Evolutionary conservation across 2,888 invertebrate genomes (phyloP).

Genomic region (Chloroclysta siterata): DNA sequence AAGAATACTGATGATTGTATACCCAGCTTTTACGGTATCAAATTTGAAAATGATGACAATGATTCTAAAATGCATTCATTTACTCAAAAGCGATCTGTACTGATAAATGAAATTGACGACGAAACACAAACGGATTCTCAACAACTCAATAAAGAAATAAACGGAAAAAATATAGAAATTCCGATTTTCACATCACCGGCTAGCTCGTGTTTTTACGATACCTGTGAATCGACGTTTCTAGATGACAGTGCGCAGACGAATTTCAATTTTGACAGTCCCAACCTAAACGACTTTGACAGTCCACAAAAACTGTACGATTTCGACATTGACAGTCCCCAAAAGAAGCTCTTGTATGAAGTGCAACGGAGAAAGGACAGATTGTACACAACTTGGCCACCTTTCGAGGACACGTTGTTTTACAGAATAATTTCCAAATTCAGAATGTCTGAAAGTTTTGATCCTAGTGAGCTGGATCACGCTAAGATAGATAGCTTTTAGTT

Average conservation of each 20-base stretch:
- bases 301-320: conserved; percentile 15
- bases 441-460: conserved; percentile 78
- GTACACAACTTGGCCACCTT: conserved; percentile 75
- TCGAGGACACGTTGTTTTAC: conserved; percentile 72
- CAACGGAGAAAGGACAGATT: conserved; percentile 46
- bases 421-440: conserved; percentile 72
- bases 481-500: conserved; percentile 45
- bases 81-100: conserved; percentile 21
- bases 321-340: conserved; percentile 40
- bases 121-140: conserved; percentile 4
- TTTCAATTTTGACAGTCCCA: background rate
- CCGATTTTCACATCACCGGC: conserved; percentile 46
- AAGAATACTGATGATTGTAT: conserved; percentile 56
- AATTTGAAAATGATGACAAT: conserved; percentile 36
- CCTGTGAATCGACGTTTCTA: conserved; percentile 30
- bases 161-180: conserved; percentile 28
- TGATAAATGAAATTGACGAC: conserved; percentile 20
- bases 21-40: conserved; percentile 65
- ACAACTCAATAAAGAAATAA: conserved; percentile 7
- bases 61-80: conserved; percentile 3
- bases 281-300: background rate
- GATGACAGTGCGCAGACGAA: conserved; percentile 11
- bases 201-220: conserved; percentile 47
- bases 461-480: conserved; percentile 60
- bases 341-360: conserved; percentile 57